phyloP scores from a whole-genome alignment of 2,113 vertebrate species.

The Apteryx owenii region DNA sequence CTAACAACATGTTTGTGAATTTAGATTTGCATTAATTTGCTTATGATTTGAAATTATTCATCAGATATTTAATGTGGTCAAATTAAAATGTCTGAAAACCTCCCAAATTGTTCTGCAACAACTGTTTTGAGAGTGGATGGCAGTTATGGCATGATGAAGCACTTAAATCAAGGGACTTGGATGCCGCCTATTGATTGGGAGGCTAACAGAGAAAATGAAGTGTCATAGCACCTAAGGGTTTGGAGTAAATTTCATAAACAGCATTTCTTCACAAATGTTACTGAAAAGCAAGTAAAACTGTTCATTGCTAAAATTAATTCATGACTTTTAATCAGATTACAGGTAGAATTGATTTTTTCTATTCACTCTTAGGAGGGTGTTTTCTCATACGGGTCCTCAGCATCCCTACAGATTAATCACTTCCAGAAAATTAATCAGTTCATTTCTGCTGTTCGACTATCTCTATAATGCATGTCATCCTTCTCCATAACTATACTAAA shows the following conservation, averaged over 20 bases:
- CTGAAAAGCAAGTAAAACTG: accelerated
- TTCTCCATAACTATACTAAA: not conserved
- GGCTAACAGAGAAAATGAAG: not conserved
- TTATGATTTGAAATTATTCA: not conserved
- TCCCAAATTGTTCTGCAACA: not conserved
- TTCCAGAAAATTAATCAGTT: not conserved
- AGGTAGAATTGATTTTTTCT: not conserved
- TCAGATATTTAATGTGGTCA: not conserved
- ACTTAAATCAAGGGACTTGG: not conserved
- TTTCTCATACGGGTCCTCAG: not conserved
- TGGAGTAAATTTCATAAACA: not conserved
- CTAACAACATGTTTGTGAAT: not conserved
- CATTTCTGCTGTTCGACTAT: not conserved
- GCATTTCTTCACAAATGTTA: not conserved
- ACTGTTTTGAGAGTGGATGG: not conserved
- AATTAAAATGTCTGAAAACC: not conserved
- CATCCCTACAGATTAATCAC: not conserved
- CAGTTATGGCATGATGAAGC: not conserved
- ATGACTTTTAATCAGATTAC: not conserved
- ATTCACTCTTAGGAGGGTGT: not conserved
- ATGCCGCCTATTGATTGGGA: not conserved
- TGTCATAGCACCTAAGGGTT: not conserved
- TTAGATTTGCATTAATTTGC: not conserved
- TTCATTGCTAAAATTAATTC: not conserved
- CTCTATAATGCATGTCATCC: not conserved